Conservation (phyloP, 2,797 vertebrate genomes). For the Neoniphon sammara region DNA sequence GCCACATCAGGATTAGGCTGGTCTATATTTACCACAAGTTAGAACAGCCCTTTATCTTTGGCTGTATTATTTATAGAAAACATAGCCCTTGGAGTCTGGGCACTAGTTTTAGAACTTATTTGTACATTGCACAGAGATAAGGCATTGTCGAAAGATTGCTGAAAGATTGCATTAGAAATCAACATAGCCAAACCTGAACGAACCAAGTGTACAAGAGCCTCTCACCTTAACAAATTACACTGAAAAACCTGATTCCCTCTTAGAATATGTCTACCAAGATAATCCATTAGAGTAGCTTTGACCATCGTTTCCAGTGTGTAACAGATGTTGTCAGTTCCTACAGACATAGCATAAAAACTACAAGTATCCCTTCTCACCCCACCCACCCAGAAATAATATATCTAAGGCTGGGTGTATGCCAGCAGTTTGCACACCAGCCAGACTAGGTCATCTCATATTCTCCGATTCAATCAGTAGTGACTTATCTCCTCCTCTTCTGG, state of each 20-base stretch:
- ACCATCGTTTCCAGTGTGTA: constrained; percentile 48
- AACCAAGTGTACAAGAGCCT: no score
- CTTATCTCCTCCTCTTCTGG: constrained; percentile 79
- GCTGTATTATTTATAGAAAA: constrained; percentile 14
- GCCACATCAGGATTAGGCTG: constrained; percentile 65
- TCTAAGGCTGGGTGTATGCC: constrained; percentile 57
- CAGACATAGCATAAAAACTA: constrained; percentile 58
- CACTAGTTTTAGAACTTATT: background rate
- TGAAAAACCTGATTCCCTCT: constrained; percentile 1
- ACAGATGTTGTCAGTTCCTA: constrained; percentile 49
- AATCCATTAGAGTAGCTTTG: constrained; percentile 19
- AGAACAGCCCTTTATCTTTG: constrained; percentile 27
- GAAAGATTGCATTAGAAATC: background rate
- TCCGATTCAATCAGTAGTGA: constrained; percentile 79
- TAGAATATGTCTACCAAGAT: background rate
- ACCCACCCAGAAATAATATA: constrained; percentile 60
- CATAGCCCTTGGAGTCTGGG: background rate
- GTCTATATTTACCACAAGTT: constrained; percentile 71
- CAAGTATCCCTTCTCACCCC: constrained; percentile 52
- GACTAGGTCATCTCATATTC: constrained; percentile 76
- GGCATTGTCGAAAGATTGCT: no score
- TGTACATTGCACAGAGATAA: background rate
- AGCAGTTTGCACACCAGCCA: constrained; percentile 50
- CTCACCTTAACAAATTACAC: background rate
- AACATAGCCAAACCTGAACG: no score